Conservation (phyloP, 2,888 invertebrate species). For the Troides oblongomaculatus region DNA sequence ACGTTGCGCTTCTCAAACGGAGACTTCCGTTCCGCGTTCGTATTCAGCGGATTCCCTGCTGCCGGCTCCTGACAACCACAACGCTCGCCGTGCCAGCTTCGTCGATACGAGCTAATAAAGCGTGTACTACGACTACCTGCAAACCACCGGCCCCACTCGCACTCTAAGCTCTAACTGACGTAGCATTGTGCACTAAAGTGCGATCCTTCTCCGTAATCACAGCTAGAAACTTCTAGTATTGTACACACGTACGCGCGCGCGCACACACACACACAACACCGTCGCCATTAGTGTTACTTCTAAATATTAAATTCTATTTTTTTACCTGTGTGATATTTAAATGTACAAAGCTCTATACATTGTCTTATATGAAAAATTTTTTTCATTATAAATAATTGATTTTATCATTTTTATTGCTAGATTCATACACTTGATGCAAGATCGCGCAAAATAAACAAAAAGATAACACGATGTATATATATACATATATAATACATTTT, state of each 20-base stretch:
- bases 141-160: constrained; percentile 29
- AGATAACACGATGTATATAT: constrained; percentile 31
- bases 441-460: constrained; percentile 57
- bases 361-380: constrained; percentile 73
- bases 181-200: constrained; percentile 72
- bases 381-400: constrained; percentile 77
- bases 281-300: constrained; percentile 55
- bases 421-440: constrained; percentile 62
- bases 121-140: constrained; percentile 47
- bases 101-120: constrained; percentile 41
- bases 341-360: constrained; percentile 79
- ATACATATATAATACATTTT: constrained; percentile 1
- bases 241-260: constrained; percentile 32
- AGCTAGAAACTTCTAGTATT: constrained; percentile 73
- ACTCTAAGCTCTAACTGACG: constrained; percentile 47
- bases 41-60: neutral
- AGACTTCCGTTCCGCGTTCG: constrained; percentile 2
- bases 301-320: constrained; percentile 67
- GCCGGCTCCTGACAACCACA: constrained; percentile 6
- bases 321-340: constrained; percentile 74
- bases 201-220: constrained; percentile 68
- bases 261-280: constrained; percentile 43
- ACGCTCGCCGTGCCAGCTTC: neutral
- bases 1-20: neutral
- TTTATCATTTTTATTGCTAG: constrained; percentile 76